Base-by-base conservation (phyloP, 1,140 invertebrate genomes). In the Zaprionus vittiger region DNA sequence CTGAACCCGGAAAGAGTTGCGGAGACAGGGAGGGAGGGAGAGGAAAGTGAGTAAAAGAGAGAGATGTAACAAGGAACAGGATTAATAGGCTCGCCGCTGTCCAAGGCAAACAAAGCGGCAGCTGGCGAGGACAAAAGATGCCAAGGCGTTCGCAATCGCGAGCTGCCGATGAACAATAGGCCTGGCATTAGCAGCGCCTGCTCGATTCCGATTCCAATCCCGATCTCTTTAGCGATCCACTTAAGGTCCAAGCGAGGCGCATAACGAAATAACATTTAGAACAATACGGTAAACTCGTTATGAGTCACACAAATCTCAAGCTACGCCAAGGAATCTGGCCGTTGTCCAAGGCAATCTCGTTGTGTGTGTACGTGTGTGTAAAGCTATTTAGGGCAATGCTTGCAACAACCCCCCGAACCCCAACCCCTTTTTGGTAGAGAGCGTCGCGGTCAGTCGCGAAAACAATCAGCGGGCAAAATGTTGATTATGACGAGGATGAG, bases 271-370 rank as follows among this genome's bases (percentile, higher is more conserved):
- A 62, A 38, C 54, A 75, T 75, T 71, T 52, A 71, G 60, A 75
- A 59, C 66, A 70, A 75, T 60, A n/a, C 41, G 76, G 60, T 68
- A 89, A 89, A 89, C 84, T 81, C 81, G 84, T 89, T 89, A 90
- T 89, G 84, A 89, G 85, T 89, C 84, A 90, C 84, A 89, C 85
- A 89, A 89, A 89, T 89, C 85, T 90, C 84, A 81, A 71, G 67
- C 17, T 87, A 80, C 83, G 73, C 47, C 22, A 47, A 72, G 60
- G 52, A 41, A 70, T 66, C 61, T 73, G 64, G 54, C 66, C 52
- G 72, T 49, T 63, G 68, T 73, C 69, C 61, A 61, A 52, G 15
- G 28, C 55, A 22, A 59, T 67, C 54, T 73, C 17, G 24, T n/a
- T 57, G 56, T 54, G 38, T 59, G 54, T 24, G 37, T 57, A 41